phyloP scores from a whole-genome alignment of 2,888 invertebrate genomes.

The Allygus modestus region DNA sequence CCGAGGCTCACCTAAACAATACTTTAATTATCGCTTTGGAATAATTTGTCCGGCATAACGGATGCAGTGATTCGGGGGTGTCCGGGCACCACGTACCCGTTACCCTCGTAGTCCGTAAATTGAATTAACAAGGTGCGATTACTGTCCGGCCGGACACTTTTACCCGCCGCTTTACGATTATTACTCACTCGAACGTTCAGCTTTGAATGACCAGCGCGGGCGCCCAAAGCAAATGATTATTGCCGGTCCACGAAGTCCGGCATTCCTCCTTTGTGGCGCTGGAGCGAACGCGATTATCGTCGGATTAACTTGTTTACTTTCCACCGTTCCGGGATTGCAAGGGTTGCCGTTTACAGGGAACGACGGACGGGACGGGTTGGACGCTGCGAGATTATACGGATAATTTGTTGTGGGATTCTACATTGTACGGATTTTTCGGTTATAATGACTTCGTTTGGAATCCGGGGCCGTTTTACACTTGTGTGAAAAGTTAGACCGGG shows the following conservation, averaged over 20 bases:
- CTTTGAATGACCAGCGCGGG: constrained; percentile 20
- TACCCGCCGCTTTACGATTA: constrained; percentile 35
- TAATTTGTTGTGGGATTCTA: too few relatives aligned
- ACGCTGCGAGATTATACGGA: too few relatives aligned
- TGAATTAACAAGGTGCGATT: constrained; percentile 54
- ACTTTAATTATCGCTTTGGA: constrained; percentile 47
- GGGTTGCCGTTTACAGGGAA: too few relatives aligned
- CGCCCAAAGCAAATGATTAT: constrained; percentile 41
- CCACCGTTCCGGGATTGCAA: too few relatives aligned
- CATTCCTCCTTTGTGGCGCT: background rate
- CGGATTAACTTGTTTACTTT: background rate
- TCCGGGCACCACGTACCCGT: background rate
- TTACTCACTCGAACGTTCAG: constrained; percentile 28
- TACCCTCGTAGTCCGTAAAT: constrained; percentile 21
- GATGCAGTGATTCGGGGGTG: background rate
- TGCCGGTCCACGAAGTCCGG: background rate
- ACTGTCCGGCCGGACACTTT: constrained; percentile 17
- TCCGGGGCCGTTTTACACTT: too few relatives aligned
- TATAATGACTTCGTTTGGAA: too few relatives aligned
- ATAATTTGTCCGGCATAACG: constrained; percentile 46
- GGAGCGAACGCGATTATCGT: background rate
- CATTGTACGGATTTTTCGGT: too few relatives aligned
- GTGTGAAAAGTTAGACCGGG: too few relatives aligned
- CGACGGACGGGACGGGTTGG: too few relatives aligned
- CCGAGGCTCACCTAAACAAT: constrained; percentile 17